Evolutionary conservation across 2,797 vertebrate species (phyloP).

Genomic region (Linurgus olivaceus): DNA sequence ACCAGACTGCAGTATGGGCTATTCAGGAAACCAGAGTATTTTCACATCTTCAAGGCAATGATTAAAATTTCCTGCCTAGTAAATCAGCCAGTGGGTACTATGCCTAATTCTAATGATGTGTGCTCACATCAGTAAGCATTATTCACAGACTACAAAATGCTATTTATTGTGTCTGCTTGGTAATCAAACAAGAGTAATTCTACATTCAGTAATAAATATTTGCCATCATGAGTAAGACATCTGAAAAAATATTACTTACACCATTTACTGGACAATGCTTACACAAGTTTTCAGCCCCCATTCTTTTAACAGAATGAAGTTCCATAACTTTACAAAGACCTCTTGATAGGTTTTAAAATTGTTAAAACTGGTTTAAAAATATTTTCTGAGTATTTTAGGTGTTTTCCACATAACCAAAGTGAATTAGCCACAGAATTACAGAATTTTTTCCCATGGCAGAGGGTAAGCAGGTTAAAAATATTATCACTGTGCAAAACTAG

Average conservation of each 20-base stretch:
- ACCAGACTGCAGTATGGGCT: not conserved
- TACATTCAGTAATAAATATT: constrained; percentile 77
- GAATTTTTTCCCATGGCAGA: not conserved
- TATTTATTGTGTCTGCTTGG: constrained; percentile 75
- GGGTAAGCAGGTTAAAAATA: not conserved
- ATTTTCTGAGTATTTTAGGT: not conserved
- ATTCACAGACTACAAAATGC: constrained; percentile 83
- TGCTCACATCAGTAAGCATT: constrained; percentile 83
- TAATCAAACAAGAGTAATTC: constrained; percentile 73
- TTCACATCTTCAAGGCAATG: not conserved
- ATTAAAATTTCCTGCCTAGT: constrained; percentile 84
- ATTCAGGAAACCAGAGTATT: not conserved
- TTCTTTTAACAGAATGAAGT: not conserved
- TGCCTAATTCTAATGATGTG: constrained; percentile 87
- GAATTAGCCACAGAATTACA: not conserved
- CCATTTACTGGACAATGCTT: not conserved
- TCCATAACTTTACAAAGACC: not conserved
- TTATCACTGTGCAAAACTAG: not conserved
- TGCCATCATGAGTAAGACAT: constrained; percentile 75
- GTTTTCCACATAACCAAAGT: not conserved
- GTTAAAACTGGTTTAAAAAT: not conserved
- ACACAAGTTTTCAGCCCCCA: not conserved
- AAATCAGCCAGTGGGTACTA: constrained; percentile 83
- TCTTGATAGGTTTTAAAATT: not conserved
- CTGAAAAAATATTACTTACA: constrained; percentile 71